Evolutionary conservation across 2,797 vertebrate genomes (phyloP), one percentile per base, ranked within the genome.

Genomic region (Helarctos malayanus): DNA sequence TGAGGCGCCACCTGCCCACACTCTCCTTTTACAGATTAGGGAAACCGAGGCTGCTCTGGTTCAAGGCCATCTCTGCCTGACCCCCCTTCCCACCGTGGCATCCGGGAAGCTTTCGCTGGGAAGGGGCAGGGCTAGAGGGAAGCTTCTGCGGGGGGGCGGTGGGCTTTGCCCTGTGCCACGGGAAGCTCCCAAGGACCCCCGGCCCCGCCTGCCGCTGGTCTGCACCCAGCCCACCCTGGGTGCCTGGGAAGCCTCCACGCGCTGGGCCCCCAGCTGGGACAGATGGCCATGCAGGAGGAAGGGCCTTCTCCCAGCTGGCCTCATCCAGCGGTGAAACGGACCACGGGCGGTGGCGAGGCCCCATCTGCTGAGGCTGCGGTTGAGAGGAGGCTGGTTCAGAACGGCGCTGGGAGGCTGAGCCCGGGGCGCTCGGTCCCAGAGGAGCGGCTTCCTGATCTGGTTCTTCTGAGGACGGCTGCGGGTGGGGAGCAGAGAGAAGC

Each of bases 31-130:
- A 85, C 3, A 27, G n/a, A 23, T 14, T 3, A 38, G 63, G 35
- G 18, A 54, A 54, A 54, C 47, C 4, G 5, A 1, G 23, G 9
- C 7, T 11, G 0, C 54, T 2, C 2, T 1, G 7, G 13, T 47
- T 57, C 29, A n/a, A 7, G 41, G 54, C 19, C 5, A 0, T n/a
- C 16, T 23, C 52, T 25, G 12, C 38, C 68, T 1, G 21, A n/a
- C 19, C 14, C 19, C 47, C 71, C 10, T 49, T 61, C 6, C 41
- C 3, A 10, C 29, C 16, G n/a, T 13, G 56, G 56, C 14, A 27
- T 27, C 41, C 7, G 41, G 54, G 86, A 59, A 18, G 56, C 32
- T 9, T 65, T n/a, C 4, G 19, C 81, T 19, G 57, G 45, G 59
- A n/a, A 61, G 41, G 32, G 32, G 2, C 10, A n/a, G 32, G 86